Conservation (phyloP, 2,797 vertebrate genomes). For the Potorous gilbertii region DNA sequence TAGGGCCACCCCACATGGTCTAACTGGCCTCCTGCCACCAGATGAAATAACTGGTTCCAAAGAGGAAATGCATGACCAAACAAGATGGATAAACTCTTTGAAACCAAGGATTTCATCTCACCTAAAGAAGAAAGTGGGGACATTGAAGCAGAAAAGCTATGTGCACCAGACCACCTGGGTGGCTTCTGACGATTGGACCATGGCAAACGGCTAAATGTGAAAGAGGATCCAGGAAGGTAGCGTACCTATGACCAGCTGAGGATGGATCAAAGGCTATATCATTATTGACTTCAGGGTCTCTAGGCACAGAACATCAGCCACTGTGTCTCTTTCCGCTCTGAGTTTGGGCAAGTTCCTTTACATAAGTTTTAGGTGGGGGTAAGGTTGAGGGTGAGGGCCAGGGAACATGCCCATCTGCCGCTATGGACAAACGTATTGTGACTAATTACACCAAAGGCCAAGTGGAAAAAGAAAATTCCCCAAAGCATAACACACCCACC, state of each 20-base stretch:
- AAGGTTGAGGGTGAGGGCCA: not conserved
- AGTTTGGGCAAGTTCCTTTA: not conserved
- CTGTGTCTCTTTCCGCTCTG: not conserved
- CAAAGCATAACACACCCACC: not conserved
- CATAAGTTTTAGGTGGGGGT: not conserved
- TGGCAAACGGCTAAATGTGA: not conserved
- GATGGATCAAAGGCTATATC: not conserved
- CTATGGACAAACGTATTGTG: not conserved
- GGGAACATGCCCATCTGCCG: not conserved
- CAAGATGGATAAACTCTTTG: not conserved
- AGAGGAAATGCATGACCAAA: not conserved
- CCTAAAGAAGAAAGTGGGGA: not conserved
- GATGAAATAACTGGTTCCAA: not conserved
- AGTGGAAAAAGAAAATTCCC: not conserved
- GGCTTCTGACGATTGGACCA: not conserved
- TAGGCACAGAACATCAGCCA: not conserved
- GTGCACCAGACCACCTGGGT: not conserved
- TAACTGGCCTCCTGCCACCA: not conserved
- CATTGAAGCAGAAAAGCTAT: not conserved
- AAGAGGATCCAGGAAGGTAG: not conserved
- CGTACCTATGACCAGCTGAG: not conserved
- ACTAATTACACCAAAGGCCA: not conserved
- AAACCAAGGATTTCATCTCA: not conserved
- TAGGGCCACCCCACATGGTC: not conserved
- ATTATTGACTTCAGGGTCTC: not conserved